These are phyloP conservation scores for Narcine bancroftii DNA, from an alignment of 2,113 vertebrate genomes.

Conservation along the genomic window DNA sequence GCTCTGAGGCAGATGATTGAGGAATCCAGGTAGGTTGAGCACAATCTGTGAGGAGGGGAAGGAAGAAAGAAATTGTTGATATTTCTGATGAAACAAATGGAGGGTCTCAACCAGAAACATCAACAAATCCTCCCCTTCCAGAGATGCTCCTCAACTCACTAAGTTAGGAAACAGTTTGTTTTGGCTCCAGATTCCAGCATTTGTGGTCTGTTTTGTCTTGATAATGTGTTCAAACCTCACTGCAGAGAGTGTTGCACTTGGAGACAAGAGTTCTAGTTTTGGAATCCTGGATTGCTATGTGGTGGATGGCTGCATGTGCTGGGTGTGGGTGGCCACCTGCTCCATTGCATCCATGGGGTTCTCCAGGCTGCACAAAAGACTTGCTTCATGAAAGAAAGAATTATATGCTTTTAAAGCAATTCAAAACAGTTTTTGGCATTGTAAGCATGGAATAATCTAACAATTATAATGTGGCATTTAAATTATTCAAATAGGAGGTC, in stretches of 20 bases:
- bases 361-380: background rate
- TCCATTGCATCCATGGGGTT: background rate
- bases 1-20: background rate
- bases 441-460: background rate
- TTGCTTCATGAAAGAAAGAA: background rate
- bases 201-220: too few relatives aligned
- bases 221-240: background rate
- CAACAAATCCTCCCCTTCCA: too few relatives aligned
- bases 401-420: background rate
- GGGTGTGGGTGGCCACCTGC: background rate
- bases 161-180: too few relatives aligned
- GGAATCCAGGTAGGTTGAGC: too few relatives aligned
- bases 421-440: background rate
- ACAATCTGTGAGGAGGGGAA: too few relatives aligned
- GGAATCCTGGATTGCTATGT: background rate
- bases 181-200: too few relatives aligned
- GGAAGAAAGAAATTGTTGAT: too few relatives aligned
- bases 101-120: too few relatives aligned
- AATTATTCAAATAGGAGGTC: background rate
- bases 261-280: background rate
- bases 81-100: too few relatives aligned
- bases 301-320: background rate
- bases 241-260: background rate
- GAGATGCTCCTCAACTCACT: too few relatives aligned
- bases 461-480: background rate